phyloP scores from a whole-genome alignment of 2,113 vertebrate species.

The Lepidothrix coronata region DNA sequence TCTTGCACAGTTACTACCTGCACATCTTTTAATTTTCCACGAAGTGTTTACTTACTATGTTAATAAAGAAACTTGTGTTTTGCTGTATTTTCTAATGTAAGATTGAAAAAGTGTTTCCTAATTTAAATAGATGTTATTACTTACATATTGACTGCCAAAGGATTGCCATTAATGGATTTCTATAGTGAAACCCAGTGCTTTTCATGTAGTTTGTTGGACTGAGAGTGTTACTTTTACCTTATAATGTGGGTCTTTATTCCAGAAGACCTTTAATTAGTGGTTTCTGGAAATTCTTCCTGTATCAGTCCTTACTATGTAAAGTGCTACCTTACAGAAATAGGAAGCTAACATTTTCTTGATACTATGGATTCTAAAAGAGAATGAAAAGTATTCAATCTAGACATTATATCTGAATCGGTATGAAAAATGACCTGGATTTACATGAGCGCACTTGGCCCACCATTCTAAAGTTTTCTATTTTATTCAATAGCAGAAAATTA shows the following conservation, averaged over 20 bases:
- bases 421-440: background rate
- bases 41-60: background rate
- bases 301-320: background rate
- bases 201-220: background rate
- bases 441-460: background rate
- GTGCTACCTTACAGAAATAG: background rate
- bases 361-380: background rate
- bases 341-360: background rate
- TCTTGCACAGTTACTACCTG: background rate
- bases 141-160: background rate
- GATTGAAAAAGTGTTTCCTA: background rate
- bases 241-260: background rate
- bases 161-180: background rate
- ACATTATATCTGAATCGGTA: background rate
- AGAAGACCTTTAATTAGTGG: background rate
- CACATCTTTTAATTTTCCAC: background rate
- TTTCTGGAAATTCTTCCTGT: background rate
- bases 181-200: background rate
- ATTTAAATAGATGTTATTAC: background rate
- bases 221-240: background rate
- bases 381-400: background rate
- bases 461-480: background rate
- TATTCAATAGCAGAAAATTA: background rate
- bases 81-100: background rate
- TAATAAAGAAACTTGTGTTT: background rate